Base-by-base conservation (phyloP, 2,797 vertebrate species). In the Catostomus latipinnis region DNA sequence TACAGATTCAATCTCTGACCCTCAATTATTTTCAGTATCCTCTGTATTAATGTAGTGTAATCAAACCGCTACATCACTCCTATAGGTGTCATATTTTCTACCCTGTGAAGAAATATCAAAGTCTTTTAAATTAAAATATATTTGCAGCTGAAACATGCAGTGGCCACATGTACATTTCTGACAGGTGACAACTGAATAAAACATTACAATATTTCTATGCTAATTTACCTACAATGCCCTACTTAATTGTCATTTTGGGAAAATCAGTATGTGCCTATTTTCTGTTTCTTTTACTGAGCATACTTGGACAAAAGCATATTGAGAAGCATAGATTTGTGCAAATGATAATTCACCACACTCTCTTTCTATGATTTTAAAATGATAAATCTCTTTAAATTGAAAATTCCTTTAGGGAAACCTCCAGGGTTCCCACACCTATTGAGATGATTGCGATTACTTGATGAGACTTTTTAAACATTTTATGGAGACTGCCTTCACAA, bases 321-420 rank as follows among this genome's bases (percentile, higher is more conserved):
- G 34, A n/a, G 12, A 62, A 62, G 10, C 6, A 75, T 6, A 65
- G 22, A 54, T 63, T 54, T 54, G 61, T 18, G 61, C 34, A 66
- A 56, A 66, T 48, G 4, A 22, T 48, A 6, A 12, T 46, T 56
- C 12, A 46, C 52, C 43, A 7, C 14, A 18, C 49, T 45, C 50
- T 54, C 3, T 62, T 14, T 74, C 53, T 57, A 71, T 12, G 14
- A 46, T 66, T 46, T 54, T 13, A 49, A 50, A 71, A 71, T 81
- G 22, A 56, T 1, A 11, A 86, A 87, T 87, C 81, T 81, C 80
- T 86, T 87, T 66, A 76, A 87, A 86, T 85, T 81, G 67, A 53
- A 85, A 85, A 12, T 65, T 53, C 57, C 70, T 83, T 82, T 48
- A 58, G 70, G 79, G 81, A 76, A 61, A 80, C 69, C 83, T 34